Evolutionary conservation across 2,888 invertebrate species (phyloP).

Genomic region (Nasonia oneida): DNA sequence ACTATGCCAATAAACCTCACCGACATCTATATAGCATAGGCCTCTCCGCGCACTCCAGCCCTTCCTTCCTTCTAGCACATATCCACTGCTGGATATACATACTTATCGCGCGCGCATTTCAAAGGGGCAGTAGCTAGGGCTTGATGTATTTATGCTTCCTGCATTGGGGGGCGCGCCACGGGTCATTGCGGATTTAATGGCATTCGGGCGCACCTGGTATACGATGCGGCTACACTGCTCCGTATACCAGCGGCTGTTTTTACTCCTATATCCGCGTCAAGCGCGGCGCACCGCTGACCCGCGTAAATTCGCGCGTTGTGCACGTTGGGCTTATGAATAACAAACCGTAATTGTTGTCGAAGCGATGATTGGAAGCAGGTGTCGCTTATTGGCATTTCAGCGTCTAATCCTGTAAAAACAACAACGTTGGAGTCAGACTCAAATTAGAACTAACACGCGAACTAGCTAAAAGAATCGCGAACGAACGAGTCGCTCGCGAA

Average conservation of each 20-base stretch:
- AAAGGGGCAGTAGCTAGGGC: neutral
- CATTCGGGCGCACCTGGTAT: conserved; percentile 44
- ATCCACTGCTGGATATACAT: neutral
- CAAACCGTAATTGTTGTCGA: too few relatives aligned
- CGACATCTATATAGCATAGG: neutral
- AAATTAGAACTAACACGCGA: neutral
- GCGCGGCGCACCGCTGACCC: too few relatives aligned
- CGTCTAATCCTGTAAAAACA: neutral
- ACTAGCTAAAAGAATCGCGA: neutral
- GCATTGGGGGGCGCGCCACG: conserved; percentile 38
- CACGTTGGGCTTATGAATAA: neutral
- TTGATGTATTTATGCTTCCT: conserved; percentile 49
- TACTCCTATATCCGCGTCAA: neutral
- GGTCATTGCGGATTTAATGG: conserved; percentile 55
- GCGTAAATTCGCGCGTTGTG: neutral
- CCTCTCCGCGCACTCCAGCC: neutral
- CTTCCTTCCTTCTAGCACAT: neutral
- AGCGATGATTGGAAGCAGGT: neutral
- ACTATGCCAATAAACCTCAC: neutral
- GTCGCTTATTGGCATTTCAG: neutral
- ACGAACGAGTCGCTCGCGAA: neutral
- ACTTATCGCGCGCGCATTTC: conserved; percentile 18
- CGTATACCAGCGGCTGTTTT: neutral
- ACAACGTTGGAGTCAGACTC: neutral
- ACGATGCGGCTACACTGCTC: too few relatives aligned